Percentiles rank a stretch among this genome's conserved stretches.
These are phyloP conservation scores for Maconellicoccus hirsutus DNA, from an alignment of 1,140 invertebrate species.

Conservation along the genomic window DNA sequence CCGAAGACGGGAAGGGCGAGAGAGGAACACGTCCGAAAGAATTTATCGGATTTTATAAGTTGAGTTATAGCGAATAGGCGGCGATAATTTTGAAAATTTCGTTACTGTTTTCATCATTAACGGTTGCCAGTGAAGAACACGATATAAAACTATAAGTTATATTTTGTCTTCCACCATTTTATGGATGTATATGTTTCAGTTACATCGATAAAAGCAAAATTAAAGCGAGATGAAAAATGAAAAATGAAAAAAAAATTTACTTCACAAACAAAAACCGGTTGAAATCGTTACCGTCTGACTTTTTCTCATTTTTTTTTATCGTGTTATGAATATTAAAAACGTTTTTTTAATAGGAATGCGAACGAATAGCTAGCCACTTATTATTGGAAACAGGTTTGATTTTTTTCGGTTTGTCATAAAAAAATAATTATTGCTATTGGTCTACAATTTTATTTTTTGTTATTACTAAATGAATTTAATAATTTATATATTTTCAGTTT, in stretches of 20 bases:
- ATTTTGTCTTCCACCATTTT: slow-evolving; percentile 14
- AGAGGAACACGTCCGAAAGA: neutral
- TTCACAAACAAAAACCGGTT: slow-evolving; percentile 12
- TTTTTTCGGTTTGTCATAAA: slow-evolving; percentile 16
- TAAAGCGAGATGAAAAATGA: slow-evolving; percentile 6
- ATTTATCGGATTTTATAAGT: neutral
- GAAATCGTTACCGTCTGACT: slow-evolving; percentile 18
- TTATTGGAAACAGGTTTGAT: slow-evolving; percentile 15
- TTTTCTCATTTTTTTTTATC: neutral
- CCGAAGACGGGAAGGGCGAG: too few species aligned
- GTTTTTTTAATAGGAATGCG: slow-evolving; percentile 12
- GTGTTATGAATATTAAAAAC: slow-evolving; percentile 15
- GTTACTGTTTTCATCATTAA: slow-evolving; percentile 15
- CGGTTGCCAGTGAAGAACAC: neutral
- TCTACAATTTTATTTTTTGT: neutral
- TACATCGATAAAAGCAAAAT: slow-evolving; percentile 12
- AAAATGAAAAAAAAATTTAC: slow-evolving; percentile 6
- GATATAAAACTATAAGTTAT: slow-evolving; percentile 19
- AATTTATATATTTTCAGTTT: neutral
- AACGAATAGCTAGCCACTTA: slow-evolving; percentile 17
- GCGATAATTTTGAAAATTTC: slow-evolving; percentile 2
- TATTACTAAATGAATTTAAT: neutral
- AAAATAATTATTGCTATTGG: slow-evolving; percentile 5
- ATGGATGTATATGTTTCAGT: slow-evolving; percentile 15
- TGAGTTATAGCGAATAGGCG: neutral